These are phyloP conservation scores for Tetramorium simillimum DNA, from an alignment of 1,140 invertebrate genomes.

Conservation along the genomic window DNA sequence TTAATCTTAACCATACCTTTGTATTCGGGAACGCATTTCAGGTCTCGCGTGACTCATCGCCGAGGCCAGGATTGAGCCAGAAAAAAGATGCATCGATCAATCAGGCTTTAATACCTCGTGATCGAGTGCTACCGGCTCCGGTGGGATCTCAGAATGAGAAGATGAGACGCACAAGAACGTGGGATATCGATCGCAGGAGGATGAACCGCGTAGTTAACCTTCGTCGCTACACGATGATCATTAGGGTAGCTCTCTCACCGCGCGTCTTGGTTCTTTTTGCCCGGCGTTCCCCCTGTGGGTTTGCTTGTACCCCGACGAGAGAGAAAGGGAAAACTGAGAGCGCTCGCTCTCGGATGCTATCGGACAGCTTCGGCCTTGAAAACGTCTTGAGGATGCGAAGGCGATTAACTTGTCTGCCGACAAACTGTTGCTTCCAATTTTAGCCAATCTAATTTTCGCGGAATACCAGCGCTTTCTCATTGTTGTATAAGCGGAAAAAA, in stretches of 20 bases:
- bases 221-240: conserved; percentile 58
- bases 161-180: conserved; percentile 43
- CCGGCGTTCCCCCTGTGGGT: not conserved
- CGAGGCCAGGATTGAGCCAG: conserved; percentile 9
- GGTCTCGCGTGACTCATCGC: conserved; percentile 47
- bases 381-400: conserved; percentile 40
- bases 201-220: conserved; percentile 56
- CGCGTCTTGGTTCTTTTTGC: conserved; percentile 51
- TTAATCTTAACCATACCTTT: conserved; percentile 42
- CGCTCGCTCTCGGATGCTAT: conserved; percentile 32
- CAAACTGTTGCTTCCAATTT: conserved; percentile 58
- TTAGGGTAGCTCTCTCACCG: conserved; percentile 55
- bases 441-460: conserved; percentile 9
- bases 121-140: conserved; percentile 55
- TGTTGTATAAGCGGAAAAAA: not conserved
- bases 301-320: conserved; percentile 14
- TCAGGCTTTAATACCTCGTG: conserved; percentile 55
- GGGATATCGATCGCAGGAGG: conserved; percentile 55
- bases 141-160: conserved; percentile 26
- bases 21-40: conserved; percentile 36
- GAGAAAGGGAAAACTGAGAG: conserved; percentile 46
- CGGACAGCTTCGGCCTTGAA: conserved; percentile 48
- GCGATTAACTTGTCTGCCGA: conserved; percentile 53
- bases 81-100: conserved; percentile 58
- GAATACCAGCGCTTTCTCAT: not conserved